Base-by-base conservation (phyloP, 2,888 invertebrate species). In the Hirtodrosophila histrioides region DNA sequence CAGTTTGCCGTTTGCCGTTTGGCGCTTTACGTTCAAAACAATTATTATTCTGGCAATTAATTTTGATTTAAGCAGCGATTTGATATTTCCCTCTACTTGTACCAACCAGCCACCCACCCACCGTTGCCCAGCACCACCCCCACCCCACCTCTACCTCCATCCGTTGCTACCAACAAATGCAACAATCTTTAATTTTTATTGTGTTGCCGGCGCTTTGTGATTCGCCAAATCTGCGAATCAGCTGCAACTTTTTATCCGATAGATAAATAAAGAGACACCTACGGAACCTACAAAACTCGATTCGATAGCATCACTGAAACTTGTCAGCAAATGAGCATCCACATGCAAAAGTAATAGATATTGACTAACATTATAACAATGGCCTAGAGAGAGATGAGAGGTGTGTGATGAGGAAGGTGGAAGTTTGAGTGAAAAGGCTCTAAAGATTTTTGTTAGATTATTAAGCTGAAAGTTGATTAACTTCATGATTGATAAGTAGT, bases 11-110 rank as follows among this genome's bases (percentile, higher is more conserved):
- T 66, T 78, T 76, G 64, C 63, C 63, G 58, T 63, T 86, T 73
- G 69, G 66, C 79, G 87, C 82, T 79, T 76, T 86, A 75, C 76
- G 80, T 82, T 79, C 84, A 75, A 76, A 88, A 88, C 86, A 88
- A 89, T 88, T 89, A 88, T 88, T 88, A 89, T 89, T 86, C 89
- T 85, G 83, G 88, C 89, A 88, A 88, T 88, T 88, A 88, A 89
- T 88, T 88, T 88, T 85, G 88, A 88, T 88, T 88, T 85, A 86
- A 86, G 85, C 84, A 85, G 78, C 87, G 84, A 85, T 85, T 84
- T 85, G 82, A 86, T 85, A 85, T 78, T 85, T 75, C 67, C 53
- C 71, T 65, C 62, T 57, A 70, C 41, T 51, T 58, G 41, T n/a
- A 41, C 36, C 50, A 50, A 39, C 24, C 51, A 63, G 7, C n/a